These are phyloP conservation scores for Epistrophe grossulariae DNA, from an alignment of 2,888 invertebrate genomes.

Conservation along the genomic window DNA sequence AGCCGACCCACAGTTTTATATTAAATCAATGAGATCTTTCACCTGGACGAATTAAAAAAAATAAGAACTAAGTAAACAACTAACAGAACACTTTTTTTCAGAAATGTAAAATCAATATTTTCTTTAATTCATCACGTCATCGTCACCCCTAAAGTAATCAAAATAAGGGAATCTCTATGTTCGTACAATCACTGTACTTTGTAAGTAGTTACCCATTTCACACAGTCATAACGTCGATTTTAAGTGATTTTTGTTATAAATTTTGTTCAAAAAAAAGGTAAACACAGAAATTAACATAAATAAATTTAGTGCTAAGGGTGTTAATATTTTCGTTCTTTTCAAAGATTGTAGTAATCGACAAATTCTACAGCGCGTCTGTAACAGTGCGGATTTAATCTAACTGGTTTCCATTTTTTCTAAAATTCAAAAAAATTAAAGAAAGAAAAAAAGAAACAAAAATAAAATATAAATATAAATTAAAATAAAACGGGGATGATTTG, in stretches of 20 bases:
- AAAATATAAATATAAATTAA: conserved; percentile 58
- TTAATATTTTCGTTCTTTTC: conserved; percentile 52
- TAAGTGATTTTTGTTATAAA: neutral
- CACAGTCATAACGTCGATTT: conserved; percentile 18
- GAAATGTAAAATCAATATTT: neutral
- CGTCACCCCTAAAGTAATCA: neutral
- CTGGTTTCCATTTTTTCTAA: conserved; percentile 84
- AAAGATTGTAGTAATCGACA: conserved; percentile 83
- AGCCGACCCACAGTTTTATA: conserved; percentile 5
- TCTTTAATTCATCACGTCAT: neutral
- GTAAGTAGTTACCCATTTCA: conserved; percentile 12
- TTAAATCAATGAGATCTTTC: conserved; percentile 2
- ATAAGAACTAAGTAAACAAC: neutral
- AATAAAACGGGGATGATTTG: conserved; percentile 56
- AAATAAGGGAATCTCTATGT: conserved; percentile 16
- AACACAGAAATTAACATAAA: conserved; percentile 1
- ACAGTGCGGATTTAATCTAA: conserved; percentile 83
- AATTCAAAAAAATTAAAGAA: conserved; percentile 77
- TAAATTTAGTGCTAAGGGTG: conserved; percentile 15
- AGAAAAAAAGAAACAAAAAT: conserved; percentile 78
- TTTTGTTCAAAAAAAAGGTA: neutral
- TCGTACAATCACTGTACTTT: conserved; percentile 13
- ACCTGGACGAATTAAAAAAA: neutral
- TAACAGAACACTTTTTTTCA: neutral
- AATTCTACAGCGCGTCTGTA: conserved; percentile 83